A percentile compares a stretch with the other conserved stretches of the same genome.
phyloP scores from a whole-genome alignment of 2,888 invertebrate genomes.

The Tineola bisselliella region DNA sequence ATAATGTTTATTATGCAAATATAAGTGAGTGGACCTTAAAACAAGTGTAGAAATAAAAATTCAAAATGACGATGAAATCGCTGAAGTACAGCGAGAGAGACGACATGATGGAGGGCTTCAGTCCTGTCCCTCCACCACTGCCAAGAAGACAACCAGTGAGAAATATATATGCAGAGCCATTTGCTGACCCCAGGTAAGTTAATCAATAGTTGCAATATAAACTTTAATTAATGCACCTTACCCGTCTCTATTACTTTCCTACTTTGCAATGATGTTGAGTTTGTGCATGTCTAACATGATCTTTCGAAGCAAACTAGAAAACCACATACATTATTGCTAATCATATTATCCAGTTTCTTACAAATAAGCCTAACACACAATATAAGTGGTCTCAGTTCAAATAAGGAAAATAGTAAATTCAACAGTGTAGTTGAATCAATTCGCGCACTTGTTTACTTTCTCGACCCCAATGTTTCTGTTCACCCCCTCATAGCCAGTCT shows the following conservation, averaged over 20 bases:
- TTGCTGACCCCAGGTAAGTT: conserved; percentile 69
- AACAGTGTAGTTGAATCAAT: conserved; percentile 50
- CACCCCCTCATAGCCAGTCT: conserved; percentile 36
- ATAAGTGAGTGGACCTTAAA: conserved; percentile 47
- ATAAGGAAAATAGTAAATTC: conserved; percentile 44
- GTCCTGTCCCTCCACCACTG: conserved; percentile 71
- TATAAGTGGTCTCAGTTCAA: conserved; percentile 17
- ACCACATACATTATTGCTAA: background rate
- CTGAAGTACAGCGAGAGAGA: conserved; percentile 65
- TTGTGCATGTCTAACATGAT: background rate
- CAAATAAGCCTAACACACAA: conserved; percentile 16
- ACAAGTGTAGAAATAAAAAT: conserved; percentile 17
- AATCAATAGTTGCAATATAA: background rate
- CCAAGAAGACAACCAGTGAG: conserved; percentile 70
- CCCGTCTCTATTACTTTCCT: background rate
- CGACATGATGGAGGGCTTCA: conserved; percentile 65
- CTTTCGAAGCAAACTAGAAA: background rate
- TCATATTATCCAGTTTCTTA: background rate
- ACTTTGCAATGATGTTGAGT: background rate
- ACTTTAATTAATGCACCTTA: background rate
- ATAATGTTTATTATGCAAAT: conserved; percentile 27
- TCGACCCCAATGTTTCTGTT: conserved; percentile 33
- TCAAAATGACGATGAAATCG: conserved; percentile 72
- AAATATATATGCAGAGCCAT: conserved; percentile 74
- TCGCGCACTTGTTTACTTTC: conserved; percentile 56